Percentiles rank a stretch among this genome's conserved stretches.
These are phyloP conservation scores for Micrasema minimum DNA, from an alignment of 1,140 invertebrate species.

Conservation along the genomic window DNA sequence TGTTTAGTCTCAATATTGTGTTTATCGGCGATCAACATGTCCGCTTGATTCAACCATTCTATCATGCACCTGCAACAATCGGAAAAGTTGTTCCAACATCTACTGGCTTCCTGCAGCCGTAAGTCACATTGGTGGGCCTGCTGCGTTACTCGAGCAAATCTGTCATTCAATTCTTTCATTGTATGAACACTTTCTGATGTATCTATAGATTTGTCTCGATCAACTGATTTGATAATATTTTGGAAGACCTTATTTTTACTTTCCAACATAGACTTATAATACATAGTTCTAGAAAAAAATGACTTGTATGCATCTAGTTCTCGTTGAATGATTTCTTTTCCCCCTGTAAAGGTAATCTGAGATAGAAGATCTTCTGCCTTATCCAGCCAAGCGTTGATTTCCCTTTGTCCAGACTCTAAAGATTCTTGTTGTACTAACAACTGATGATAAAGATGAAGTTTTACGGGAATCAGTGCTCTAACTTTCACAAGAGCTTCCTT, in stretches of 20 bases:
- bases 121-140: conserved; percentile 82
- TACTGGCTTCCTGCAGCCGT: conserved; percentile 79
- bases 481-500: conserved; percentile 87
- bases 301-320: conserved; percentile 86
- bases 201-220: conserved; percentile 77
- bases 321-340: conserved; percentile 77
- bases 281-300: conserved; percentile 88
- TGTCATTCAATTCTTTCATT: conserved; percentile 84
- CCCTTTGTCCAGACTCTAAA: conserved; percentile 85
- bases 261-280: conserved; percentile 93
- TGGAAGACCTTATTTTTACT: conserved; percentile 95
- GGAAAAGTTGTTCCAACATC: conserved; percentile 88
- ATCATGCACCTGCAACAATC: conserved; percentile 82
- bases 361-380: conserved; percentile 81
- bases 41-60: conserved; percentile 87
- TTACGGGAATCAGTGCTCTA: conserved; percentile 81
- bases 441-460: conserved; percentile 84
- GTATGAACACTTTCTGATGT: conserved; percentile 75
- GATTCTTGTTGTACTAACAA: conserved; percentile 91
- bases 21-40: conserved; percentile 83
- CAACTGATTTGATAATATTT: conserved; percentile 83
- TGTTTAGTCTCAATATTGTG: conserved; percentile 80
- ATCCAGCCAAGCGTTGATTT: conserved; percentile 87
- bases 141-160: conserved; percentile 80
- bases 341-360: conserved; percentile 63